Evolutionary conservation across 2,888 invertebrate species (phyloP).

Genomic region (Lacanobia wlatinum): DNA sequence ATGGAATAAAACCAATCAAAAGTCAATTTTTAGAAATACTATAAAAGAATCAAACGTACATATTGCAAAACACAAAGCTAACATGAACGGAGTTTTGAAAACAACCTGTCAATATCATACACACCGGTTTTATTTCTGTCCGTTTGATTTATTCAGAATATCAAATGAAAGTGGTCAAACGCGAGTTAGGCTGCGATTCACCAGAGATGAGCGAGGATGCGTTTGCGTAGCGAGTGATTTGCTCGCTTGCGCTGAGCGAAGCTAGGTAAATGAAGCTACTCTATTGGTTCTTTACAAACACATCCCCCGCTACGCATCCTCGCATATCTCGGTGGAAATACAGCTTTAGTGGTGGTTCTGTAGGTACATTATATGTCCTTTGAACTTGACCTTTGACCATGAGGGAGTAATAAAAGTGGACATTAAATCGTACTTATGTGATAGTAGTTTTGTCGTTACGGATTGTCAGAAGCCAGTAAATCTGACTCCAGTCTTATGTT

Average conservation of each 20-base stretch:
- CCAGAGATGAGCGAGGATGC: too few species aligned
- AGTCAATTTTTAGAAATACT: constrained; percentile 6
- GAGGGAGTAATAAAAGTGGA: not conserved
- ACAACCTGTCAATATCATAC: constrained; percentile 41
- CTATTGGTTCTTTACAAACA: too few species aligned
- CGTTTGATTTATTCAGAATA: constrained; percentile 54
- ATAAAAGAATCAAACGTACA: constrained; percentile 1
- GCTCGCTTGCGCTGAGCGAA: too few species aligned
- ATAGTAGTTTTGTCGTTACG: not conserved
- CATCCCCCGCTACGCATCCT: too few species aligned
- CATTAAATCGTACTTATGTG: not conserved
- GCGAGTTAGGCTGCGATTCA: not conserved
- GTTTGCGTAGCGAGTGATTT: too few species aligned
- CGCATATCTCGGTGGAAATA: too few species aligned
- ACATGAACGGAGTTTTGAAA: constrained; percentile 35
- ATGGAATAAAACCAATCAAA: not conserved
- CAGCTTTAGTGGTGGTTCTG: constrained; percentile 8
- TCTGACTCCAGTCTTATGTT: too few species aligned
- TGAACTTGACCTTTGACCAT: not conserved
- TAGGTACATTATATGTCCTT: not conserved
- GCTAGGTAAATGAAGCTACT: too few species aligned
- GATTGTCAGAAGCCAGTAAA: too few species aligned
- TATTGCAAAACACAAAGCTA: constrained; percentile 33
- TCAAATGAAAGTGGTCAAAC: constrained; percentile 39
- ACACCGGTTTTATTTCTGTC: constrained; percentile 40